A percentile compares a stretch with the other conserved stretches of the same genome.
Evolutionary conservation across 2,888 invertebrate species (phyloP).

Genomic region (Ptychoptera albimana): DNA sequence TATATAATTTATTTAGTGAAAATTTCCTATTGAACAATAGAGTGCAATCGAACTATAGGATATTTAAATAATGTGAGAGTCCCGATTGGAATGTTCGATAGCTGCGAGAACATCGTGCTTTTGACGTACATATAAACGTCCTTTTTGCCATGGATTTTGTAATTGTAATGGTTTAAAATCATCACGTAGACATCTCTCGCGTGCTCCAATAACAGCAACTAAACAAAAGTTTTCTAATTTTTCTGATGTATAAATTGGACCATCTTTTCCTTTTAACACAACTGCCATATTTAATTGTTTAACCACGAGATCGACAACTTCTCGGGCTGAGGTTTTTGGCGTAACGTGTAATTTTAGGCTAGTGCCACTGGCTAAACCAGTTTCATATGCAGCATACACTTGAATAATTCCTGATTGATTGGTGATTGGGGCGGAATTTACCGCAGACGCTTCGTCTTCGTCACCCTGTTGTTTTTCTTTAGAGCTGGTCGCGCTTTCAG

Average conservation of each 20-base stretch:
- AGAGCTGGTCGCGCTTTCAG: conserved; percentile 14
- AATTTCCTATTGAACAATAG: conserved; percentile 1
- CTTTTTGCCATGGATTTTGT: conserved; percentile 93
- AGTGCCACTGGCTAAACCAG: conserved; percentile 82
- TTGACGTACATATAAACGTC: conserved; percentile 79
- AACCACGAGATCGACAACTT: conserved; percentile 90
- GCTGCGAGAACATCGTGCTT: conserved; percentile 82
- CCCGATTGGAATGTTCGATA: conserved; percentile 72
- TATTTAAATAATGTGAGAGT: conserved; percentile 35
- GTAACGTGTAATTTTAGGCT: conserved; percentile 89
- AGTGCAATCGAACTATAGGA: no score
- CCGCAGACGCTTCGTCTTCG: conserved; percentile 15
- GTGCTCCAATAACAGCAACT: conserved; percentile 87
- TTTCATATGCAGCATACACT: conserved; percentile 93
- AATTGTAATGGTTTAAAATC: conserved; percentile 87
- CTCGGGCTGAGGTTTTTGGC: conserved; percentile 79
- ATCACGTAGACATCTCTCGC: conserved; percentile 84
- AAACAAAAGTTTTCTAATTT: conserved; percentile 80
- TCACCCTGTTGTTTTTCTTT: conserved; percentile 13
- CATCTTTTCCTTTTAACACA: conserved; percentile 67
- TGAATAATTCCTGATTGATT: conserved; percentile 35
- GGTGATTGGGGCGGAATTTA: background rate
- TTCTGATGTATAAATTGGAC: conserved; percentile 71
- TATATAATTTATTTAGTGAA: no score
- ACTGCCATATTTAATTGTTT: conserved; percentile 92